These are phyloP conservation scores for Rhipidura dahli DNA, from an alignment of 2,113 vertebrate species.

Conservation along the genomic window DNA sequence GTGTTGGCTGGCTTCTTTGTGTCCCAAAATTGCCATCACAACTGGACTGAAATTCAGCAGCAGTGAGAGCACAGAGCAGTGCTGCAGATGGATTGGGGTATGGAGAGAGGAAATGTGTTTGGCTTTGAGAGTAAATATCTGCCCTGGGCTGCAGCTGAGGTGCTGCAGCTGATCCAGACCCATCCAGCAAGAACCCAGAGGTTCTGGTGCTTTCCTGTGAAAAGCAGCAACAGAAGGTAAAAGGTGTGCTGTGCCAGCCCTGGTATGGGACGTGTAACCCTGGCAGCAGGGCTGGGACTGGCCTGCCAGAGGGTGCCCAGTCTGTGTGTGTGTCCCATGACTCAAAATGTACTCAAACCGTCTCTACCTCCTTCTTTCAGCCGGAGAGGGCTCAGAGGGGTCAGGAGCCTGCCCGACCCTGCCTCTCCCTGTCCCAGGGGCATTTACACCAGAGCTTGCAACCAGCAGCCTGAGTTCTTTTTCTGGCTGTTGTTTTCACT, in stretches of 20 bases:
- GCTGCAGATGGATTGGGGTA: neutral
- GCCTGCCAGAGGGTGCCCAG: neutral
- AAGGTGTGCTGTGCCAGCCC: neutral
- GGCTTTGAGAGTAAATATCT: neutral
- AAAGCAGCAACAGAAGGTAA: neutral
- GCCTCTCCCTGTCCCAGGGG: neutral
- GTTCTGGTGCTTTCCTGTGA: neutral
- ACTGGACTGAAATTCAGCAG: neutral
- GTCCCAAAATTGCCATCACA: rapidly evolving
- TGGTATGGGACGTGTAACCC: neutral
- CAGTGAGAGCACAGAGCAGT: neutral
- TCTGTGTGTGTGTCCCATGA: neutral
- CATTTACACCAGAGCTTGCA: neutral
- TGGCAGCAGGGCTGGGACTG: neutral
- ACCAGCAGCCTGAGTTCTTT: neutral
- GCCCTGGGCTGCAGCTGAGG: neutral
- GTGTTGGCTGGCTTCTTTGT: neutral
- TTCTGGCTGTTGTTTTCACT: neutral
- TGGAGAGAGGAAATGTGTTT: neutral
- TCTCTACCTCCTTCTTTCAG: neutral
- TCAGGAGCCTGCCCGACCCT: neutral
- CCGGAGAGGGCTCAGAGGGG: rapidly evolving
- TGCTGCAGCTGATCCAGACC: neutral
- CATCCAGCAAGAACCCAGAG: neutral
- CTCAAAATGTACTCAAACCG: neutral